Conservation (phyloP, 2,797 vertebrate genomes). For the Crocidura indochinensis region DNA sequence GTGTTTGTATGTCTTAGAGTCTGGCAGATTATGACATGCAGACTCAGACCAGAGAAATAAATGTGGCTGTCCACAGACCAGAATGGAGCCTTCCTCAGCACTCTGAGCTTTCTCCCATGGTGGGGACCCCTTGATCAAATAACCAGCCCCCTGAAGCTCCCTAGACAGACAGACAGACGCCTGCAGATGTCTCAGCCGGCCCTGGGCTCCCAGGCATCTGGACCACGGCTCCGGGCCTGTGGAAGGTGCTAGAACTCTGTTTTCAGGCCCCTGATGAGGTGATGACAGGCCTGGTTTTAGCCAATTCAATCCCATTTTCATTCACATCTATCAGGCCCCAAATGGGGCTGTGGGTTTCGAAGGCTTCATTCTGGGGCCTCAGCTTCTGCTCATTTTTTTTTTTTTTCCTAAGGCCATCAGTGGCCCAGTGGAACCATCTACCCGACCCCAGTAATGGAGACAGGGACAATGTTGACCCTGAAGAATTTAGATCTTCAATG, state of each 20-base stretch:
- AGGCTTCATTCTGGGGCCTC: not conserved
- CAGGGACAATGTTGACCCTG: too few relatives aligned
- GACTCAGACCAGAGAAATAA: not conserved
- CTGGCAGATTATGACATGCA: too few relatives aligned
- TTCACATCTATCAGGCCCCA: not conserved
- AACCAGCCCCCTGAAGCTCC: not conserved
- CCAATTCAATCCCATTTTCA: constrained; percentile 56
- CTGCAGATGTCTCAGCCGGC: not conserved
- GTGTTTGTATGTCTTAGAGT: too few relatives aligned
- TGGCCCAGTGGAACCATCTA: rapidly evolving
- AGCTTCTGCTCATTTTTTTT: not conserved
- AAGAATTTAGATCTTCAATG: too few relatives aligned
- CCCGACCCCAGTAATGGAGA: too few relatives aligned
- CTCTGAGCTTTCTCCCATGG: not conserved
- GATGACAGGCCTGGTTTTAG: constrained; percentile 65
- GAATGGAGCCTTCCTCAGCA: not conserved
- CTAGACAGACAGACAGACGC: constrained; percentile 45
- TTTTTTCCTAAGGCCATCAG: not conserved
- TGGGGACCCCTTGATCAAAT: not conserved
- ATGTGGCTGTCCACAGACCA: not conserved
- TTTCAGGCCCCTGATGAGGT: constrained; percentile 54
- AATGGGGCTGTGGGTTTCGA: not conserved
- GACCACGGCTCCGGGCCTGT: not conserved
- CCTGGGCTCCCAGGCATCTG: not conserved
- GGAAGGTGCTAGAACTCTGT: constrained; percentile 1